A percentile compares a stretch with the other conserved stretches of the same genome.
Evolutionary conservation across 2,797 vertebrate species (phyloP).

Genomic region (Peromyscus nudipes): DNA sequence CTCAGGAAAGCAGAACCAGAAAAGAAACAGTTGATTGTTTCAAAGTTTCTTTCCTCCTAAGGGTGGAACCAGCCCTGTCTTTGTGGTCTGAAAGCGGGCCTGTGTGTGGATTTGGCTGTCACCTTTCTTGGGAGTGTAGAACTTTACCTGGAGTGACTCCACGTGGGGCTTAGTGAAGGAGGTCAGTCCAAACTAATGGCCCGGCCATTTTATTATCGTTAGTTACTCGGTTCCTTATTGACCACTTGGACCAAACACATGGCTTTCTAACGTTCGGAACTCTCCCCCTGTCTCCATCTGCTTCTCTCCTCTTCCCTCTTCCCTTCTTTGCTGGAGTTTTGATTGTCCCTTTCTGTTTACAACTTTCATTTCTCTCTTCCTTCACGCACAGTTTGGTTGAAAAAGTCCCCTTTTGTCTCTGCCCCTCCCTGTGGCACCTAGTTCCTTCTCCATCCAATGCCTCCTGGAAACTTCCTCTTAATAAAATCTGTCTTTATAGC

Average conservation of each 20-base stretch:
- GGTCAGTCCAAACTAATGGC: background rate
- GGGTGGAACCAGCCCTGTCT: background rate
- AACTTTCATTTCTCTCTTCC: conserved; percentile 44
- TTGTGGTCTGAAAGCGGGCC: background rate
- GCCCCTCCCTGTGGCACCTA: background rate
- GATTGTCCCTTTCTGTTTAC: background rate
- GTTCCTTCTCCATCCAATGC: conserved; percentile 40
- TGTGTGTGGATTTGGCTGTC: background rate
- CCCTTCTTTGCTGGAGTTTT: background rate
- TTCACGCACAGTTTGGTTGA: background rate
- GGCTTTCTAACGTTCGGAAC: background rate
- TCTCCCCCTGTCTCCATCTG: background rate
- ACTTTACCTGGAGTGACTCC: background rate
- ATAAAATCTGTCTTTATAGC: conserved; percentile 37
- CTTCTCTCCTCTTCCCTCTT: background rate
- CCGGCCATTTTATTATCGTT: background rate
- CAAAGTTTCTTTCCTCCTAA: background rate
- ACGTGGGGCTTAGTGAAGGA: background rate
- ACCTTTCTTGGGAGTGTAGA: background rate
- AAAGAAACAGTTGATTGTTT: background rate
- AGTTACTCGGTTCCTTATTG: background rate
- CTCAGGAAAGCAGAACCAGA: background rate
- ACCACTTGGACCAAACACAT: background rate
- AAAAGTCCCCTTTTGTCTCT: background rate
- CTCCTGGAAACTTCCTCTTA: conserved; percentile 64